Evolutionary conservation across 2,888 invertebrate species (phyloP), one percentile per base, ranked within the genome.

Genomic region (Hipparchia semele): DNA sequence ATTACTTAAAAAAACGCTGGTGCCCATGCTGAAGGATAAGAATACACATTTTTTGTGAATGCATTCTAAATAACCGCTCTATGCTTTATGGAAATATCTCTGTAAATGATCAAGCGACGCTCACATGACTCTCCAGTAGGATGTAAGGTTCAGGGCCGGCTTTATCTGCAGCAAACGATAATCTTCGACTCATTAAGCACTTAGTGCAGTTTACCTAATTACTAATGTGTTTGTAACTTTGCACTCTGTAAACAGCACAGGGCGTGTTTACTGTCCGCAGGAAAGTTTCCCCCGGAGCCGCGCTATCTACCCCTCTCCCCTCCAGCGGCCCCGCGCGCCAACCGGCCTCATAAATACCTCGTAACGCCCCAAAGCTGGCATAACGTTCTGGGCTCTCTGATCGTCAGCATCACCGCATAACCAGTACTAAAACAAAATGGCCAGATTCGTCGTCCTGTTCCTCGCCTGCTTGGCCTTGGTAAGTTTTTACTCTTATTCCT

Each of bases 381-480:
- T 70, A 69, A 53, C 67, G 68, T 70, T 76, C 72, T 68, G 39
- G n/a, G 74, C 80, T 79, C 75, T 79, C 77, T 60, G 84, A 82
- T 87, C 86, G 73, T 84, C 81, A 78, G 85, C 82, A 73, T 76
- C 76, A 77, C 79, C 78, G 77, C 83, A 76, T 81, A 82, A 83
- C 76, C 79, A 75, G 74, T 77, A 78, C 70, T 76, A 64, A 72
- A 68, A 69, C 80, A 83, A 79, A 74, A 91, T 90, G 89, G 83
- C 86, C 81, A 90, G 87, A 80, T 81, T 88, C 77, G 68, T 88
- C 77, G 76, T 89, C n/a, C 75, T 90, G 69, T 74, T 89, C 78
- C 72, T 80, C 79, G 89, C 88, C 80, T 88, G 87, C 84, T 72
- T 91, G 81, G 91, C 90, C 61, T 78, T 91, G 82, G 92, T 92